Evolutionary conservation across 2,888 invertebrate species (phyloP).

Genomic region (Drosophila neonasuta): DNA sequence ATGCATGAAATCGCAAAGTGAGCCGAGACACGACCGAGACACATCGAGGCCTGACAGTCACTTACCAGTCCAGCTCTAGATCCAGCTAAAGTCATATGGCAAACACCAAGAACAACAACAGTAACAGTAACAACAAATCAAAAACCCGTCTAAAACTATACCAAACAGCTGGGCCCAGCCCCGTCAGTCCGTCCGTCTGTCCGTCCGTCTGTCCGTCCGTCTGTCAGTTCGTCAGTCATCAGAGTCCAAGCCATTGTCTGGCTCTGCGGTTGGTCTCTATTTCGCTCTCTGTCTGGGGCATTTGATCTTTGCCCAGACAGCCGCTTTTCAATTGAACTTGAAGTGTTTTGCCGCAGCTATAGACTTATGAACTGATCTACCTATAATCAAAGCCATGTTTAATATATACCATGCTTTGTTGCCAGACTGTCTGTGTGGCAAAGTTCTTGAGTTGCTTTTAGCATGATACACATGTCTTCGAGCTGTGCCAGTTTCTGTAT

Average conservation of each 20-base stretch:
- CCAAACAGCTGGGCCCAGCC: slow-evolving; percentile 49
- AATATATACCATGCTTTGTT: slow-evolving; percentile 27
- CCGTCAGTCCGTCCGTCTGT: slow-evolving; percentile 18
- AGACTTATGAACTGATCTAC: slow-evolving; percentile 21
- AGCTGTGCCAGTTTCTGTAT: slow-evolving; percentile 15
- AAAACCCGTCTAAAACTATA: slow-evolving; percentile 53
- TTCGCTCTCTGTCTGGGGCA: slow-evolving; percentile 10
- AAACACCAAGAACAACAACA: slow-evolving; percentile 5
- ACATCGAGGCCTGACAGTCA: slow-evolving; percentile 53
- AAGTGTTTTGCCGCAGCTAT: slow-evolving; percentile 55
- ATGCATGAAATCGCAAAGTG: slow-evolving; percentile 70
- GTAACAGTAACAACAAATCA: slow-evolving; percentile 2
- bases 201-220: slow-evolving; percentile 19
- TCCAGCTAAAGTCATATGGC: slow-evolving; percentile 33
- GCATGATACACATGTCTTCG: slow-evolving; percentile 21
- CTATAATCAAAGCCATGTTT: slow-evolving; percentile 25
- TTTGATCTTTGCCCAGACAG: slow-evolving; percentile 64
- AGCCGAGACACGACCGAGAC: slow-evolving; percentile 68
- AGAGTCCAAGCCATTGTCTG: slow-evolving; percentile 57
- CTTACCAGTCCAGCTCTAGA: slow-evolving; percentile 18
- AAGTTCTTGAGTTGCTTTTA: slow-evolving; percentile 33
- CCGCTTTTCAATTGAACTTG: slow-evolving; percentile 73
- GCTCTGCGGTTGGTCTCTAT: slow-evolving; percentile 68
- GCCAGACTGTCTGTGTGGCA: slow-evolving; percentile 40
- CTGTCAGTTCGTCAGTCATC: slow-evolving; percentile 3